Evolutionary conservation across 2,113 vertebrate genomes (phyloP), one percentile per base, ranked within the genome.

Genomic region (Natator depressus): DNA sequence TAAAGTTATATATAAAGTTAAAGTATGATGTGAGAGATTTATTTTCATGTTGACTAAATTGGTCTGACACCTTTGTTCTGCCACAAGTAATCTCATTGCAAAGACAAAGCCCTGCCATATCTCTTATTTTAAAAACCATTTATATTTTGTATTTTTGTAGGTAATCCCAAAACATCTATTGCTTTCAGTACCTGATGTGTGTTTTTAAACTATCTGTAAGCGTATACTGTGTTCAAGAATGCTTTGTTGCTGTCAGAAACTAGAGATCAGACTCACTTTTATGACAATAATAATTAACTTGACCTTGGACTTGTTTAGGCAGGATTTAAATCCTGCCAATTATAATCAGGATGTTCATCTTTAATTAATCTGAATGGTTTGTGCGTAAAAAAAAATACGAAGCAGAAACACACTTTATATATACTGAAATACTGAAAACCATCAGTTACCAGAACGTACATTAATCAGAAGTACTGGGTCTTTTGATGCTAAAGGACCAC

Each of bases 61-160:
- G 12, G 49, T 5, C 10, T 49, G 69, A 54, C 8, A 54, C 29
- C 50, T 62, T 13, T 22, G 38, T 69, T 65, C 59, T 42, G 8
- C 35, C 57, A 8, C 0, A 0, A 83, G 49, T 86, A 86, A 54
- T 1, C 3, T 69, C 24, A 59, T 0, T 59, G 53, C 22, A 84
- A 78, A 89, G 42, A 35, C 9, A 88, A 29, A 92, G 27, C 22
- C 22, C 10, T 27, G 22, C 78, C 19, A 31, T 13, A 55, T 51
- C 62, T 76, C 51, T 69, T 24, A 19, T 46, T 13, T n/a, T 80
- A 80, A 50, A 57, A 89, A 46, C 35, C 31, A 81, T 38, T 54
- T 38, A 81, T n/a, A 35, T 54, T 65, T 65, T 22, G 10, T 49
- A 38, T 17, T 78, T 24, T 84, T 2, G 27, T 1, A n/a, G 31